Evolutionary conservation across 1,140 invertebrate species (phyloP).

Genomic region (Diorhabda elongata): DNA sequence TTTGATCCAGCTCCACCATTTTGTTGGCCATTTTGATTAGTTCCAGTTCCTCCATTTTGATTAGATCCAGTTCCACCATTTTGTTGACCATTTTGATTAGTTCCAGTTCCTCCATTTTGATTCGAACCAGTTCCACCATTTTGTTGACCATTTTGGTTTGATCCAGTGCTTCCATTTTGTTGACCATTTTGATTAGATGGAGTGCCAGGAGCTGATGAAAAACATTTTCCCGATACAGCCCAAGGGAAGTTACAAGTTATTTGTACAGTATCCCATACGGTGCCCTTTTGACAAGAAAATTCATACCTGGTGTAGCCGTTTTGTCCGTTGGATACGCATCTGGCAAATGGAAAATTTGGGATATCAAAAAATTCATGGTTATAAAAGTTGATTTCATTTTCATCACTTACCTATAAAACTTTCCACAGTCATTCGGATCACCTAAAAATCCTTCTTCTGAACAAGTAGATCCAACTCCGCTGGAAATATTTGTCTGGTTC

Average conservation of each 20-base stretch:
- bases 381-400: slow-evolving; percentile 43
- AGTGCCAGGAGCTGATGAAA: slow-evolving; percentile 10
- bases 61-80: too few species aligned
- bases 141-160: too few species aligned
- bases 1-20: too few species aligned
- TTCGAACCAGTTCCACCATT: too few species aligned
- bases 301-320: slow-evolving; percentile 53
- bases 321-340: slow-evolving; percentile 57
- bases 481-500: slow-evolving; percentile 18
- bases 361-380: too few species aligned
- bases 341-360: slow-evolving; percentile 56
- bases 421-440: slow-evolving; percentile 65
- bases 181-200: not conserved
- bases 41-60: too few species aligned
- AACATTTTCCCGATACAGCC: slow-evolving; percentile 42
- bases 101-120: too few species aligned
- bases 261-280: slow-evolving; percentile 49
- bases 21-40: too few species aligned
- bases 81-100: too few species aligned
- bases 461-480: slow-evolving; percentile 21
- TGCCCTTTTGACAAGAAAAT: slow-evolving; percentile 60
- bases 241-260: slow-evolving; percentile 52
- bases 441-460: slow-evolving; percentile 53
- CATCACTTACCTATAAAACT: slow-evolving; percentile 74
- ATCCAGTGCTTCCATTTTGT: not conserved